Percentiles rank a stretch among this genome's conserved stretches.
These are phyloP conservation scores for Lepidochitona cinerea DNA, from an alignment of 2,888 invertebrate species.

Conservation along the genomic window DNA sequence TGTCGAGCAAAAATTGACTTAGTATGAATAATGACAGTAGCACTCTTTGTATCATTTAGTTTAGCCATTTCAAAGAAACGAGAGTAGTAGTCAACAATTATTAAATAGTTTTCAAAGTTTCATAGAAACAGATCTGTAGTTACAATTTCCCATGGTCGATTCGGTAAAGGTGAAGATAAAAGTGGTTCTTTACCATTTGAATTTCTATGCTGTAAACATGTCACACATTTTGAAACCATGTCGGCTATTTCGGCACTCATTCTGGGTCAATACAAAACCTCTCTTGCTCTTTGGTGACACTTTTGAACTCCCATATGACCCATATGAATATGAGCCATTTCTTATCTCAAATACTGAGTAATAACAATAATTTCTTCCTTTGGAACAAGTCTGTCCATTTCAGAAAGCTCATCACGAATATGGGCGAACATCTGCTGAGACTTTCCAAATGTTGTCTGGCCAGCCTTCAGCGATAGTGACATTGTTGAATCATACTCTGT, in stretches of 20 bases:
- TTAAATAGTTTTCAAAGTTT: slow-evolving; percentile 21
- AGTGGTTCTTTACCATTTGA: slow-evolving; percentile 23
- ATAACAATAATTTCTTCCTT: slow-evolving; percentile 12
- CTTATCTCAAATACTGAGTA: slow-evolving; percentile 1
- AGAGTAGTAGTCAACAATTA: slow-evolving; percentile 35
- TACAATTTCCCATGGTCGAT: slow-evolving; percentile 23
- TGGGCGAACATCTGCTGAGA: slow-evolving; percentile 11
- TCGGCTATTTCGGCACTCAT: slow-evolving; percentile 29
- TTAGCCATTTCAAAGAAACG: slow-evolving; percentile 27
- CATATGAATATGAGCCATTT: slow-evolving; percentile 22
- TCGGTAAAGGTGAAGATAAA: slow-evolving; percentile 14
- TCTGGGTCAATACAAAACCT: slow-evolving; percentile 34
- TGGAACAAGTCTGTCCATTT: not conserved
- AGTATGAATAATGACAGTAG: slow-evolving; percentile 21
- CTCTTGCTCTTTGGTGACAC: too few relatives aligned
- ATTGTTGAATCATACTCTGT: too few relatives aligned
- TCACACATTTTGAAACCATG: slow-evolving; percentile 20
- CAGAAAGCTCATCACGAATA: slow-evolving; percentile 10
- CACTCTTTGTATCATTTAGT: slow-evolving; percentile 10
- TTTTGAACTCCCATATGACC: slow-evolving; percentile 36
- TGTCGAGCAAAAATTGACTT: slow-evolving; percentile 28
- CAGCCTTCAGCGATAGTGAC: too few relatives aligned
- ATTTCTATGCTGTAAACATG: slow-evolving; percentile 21
- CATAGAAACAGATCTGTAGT: slow-evolving; percentile 25
- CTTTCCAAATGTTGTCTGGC: slow-evolving; percentile 8